These are phyloP conservation scores for Furcifer pardalis DNA, from an alignment of 2,797 vertebrate species.

Conservation along the genomic window DNA sequence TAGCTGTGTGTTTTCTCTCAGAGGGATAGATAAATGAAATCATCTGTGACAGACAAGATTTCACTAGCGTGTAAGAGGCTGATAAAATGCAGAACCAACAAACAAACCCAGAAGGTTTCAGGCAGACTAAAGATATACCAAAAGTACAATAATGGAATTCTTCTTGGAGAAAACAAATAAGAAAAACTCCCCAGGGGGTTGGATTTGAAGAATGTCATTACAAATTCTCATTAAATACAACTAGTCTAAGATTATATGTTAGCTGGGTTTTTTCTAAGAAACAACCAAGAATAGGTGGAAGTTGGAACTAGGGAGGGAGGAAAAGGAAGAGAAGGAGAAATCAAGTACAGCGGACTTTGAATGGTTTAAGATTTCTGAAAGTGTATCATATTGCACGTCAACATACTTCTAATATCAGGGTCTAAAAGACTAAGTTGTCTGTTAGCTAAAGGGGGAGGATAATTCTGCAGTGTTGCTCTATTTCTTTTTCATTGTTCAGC, in stretches of 20 bases:
- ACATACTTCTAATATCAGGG: neutral
- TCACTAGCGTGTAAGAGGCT: constrained; percentile 59
- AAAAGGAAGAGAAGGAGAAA: neutral
- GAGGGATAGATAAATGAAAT: constrained; percentile 66
- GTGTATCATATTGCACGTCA: neutral
- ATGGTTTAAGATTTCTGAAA: neutral
- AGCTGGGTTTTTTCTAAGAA: neutral
- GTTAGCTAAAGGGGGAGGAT: neutral
- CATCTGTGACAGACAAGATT: constrained; percentile 67
- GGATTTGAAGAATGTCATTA: constrained; percentile 1
- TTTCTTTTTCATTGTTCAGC: too few relatives aligned
- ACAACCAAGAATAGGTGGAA: neutral
- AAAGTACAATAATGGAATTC: constrained; percentile 4
- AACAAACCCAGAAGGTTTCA: constrained; percentile 59
- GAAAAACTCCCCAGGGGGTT: neutral
- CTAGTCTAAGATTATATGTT: neutral
- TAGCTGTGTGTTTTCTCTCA: constrained; percentile 60
- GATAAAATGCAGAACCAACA: constrained; percentile 69
- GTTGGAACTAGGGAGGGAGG: neutral
- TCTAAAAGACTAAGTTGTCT: neutral
- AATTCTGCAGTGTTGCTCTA: too few relatives aligned
- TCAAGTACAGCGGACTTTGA: neutral
- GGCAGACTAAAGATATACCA: constrained; percentile 16
- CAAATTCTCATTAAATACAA: constrained; percentile 10
- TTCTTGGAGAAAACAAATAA: constrained; percentile 5